A percentile compares a stretch with the other conserved stretches of the same genome.
Conservation (phyloP, 1,140 invertebrate genomes). For the Hypsibius dujardini region DNA sequence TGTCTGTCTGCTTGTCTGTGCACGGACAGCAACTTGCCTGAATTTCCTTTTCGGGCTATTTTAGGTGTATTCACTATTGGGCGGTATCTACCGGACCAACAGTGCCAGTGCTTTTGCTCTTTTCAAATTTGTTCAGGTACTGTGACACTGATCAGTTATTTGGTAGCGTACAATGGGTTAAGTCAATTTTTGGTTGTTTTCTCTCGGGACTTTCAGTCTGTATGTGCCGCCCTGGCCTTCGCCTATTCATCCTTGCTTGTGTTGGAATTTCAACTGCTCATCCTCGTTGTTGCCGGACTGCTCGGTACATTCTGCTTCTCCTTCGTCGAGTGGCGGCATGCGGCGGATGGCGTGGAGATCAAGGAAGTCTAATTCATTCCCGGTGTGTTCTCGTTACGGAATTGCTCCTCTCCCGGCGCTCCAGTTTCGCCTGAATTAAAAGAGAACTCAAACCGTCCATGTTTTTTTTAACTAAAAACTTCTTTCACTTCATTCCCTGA, state of each 20-base stretch:
- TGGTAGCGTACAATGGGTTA: no score
- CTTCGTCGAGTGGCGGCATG: slow-evolving; percentile 46
- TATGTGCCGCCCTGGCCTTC: slow-evolving; percentile 71
- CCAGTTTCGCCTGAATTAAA: no score
- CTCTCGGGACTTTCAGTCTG: slow-evolving; percentile 46
- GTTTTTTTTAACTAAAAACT: no score
- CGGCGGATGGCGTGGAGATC: not conserved
- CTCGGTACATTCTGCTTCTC: slow-evolving; percentile 62
- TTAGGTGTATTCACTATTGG: slow-evolving; percentile 73
- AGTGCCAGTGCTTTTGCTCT: slow-evolving; percentile 80
- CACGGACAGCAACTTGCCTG: slow-evolving; percentile 15
- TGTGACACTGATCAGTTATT: no score
- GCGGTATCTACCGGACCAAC: slow-evolving; percentile 61
- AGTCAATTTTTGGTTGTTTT: no score
- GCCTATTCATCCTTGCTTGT: slow-evolving; percentile 59
- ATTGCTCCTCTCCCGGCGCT: no score
- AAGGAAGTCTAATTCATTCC: not conserved
- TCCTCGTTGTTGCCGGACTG: slow-evolving; percentile 51
- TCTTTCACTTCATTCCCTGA: no score
- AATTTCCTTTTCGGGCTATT: slow-evolving; percentile 16
- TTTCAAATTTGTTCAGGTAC: slow-evolving; percentile 77
- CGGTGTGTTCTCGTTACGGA: not conserved
- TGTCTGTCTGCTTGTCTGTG: no score
- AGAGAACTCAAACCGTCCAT: no score
- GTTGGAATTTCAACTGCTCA: slow-evolving; percentile 57